Evolutionary conservation across 2,888 invertebrate species (phyloP), one percentile per base, ranked within the genome.

Genomic region (Parnassius mnemosyne): DNA sequence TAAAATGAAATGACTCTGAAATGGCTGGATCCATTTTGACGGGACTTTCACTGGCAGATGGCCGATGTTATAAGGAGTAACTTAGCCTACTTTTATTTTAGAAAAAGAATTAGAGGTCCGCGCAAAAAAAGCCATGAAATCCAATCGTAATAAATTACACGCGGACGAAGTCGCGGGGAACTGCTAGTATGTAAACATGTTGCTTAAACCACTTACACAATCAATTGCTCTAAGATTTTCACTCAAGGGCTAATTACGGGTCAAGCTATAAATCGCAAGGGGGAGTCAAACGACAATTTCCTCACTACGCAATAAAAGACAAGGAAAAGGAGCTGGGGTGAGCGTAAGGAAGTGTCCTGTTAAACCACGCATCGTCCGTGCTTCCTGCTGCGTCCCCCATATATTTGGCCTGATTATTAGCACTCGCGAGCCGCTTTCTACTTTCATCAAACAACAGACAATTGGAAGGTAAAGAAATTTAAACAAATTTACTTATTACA

Each of bases 301-400:
- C 61, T 47, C 34, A 43, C 41, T 34, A 34, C 58, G 51, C 53
- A 46, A 61, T 54, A 53, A 71, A 72, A 67, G 25, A 55, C 61
- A 43, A 61, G 53, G 61, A 60, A 52, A 34, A 60, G 57, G 64
- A 53, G 55, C 54, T 57, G 73, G 79, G 81, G 79, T 78, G 72
- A 75, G 80, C 79, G 76, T 77, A 69, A 89, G 90, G 90, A 89
- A 87, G 78, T 77, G 80, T 77, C 83, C 84, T 84, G 88, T 90
- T 90, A 90, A 85, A 77, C 80, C 77, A 83, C 80, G 85, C 90
- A 86, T 79, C 72, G 74, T 69, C 83, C 90, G 82, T 88, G 74
- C 74, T 85, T 90, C 90, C 90, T 87, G 85, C 69, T 68, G 67
- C 76, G 80, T 78, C 84, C 84, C 85, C 83, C 78, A 68, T 64